Evolutionary conservation across 2,797 vertebrate genomes (phyloP), one percentile per base, ranked within the genome.

Genomic region (Halcyon leucocephala): DNA sequence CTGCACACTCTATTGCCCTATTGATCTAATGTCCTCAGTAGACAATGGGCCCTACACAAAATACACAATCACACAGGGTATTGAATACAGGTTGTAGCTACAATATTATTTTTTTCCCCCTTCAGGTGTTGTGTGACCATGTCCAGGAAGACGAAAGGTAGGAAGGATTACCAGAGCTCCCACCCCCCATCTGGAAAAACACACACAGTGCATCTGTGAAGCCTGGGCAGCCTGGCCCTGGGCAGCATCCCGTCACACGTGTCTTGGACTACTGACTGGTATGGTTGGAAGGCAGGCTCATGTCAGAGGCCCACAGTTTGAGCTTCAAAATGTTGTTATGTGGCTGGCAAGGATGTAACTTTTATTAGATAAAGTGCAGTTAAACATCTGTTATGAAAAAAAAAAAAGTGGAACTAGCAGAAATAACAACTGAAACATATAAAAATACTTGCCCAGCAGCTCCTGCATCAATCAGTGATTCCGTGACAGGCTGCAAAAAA

Each of bases 151-250:
- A 64, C 2, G 10, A 70, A 46, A 26, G 22, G 39, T 0, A 64
- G 31, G 10, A 62, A 69, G 39, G 31, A 65, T 35, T 37, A 81
- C 17, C 21, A 61, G 13, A 15, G 35, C 55, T 89, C 54, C 37
- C 26, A 65, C 28, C 5, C 25, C 8, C 7, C 10, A 37, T 15
- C 9, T 31, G 10, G 33, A 37, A 48, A 33, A 64, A 41, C 7
- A 49, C 9, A 33, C 13, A 4, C 2, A 35, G 6, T 2, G 0
- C 8, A 14, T 9, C 52, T 33, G 60, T 48, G 46, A 42, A 54
- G 22, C n/a, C 0, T 3, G 7, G 62, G 33, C 12, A 54, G 26
- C n/a, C 0, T 3, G 7, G 62, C 37, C 12, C 26, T 7, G 33
- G 33, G 71, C 41, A 64, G 31, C 49, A 39, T 4, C 24, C 33